Evolutionary conservation across 2,888 invertebrate genomes (phyloP).

Genomic region (Hemithea aestivaria): DNA sequence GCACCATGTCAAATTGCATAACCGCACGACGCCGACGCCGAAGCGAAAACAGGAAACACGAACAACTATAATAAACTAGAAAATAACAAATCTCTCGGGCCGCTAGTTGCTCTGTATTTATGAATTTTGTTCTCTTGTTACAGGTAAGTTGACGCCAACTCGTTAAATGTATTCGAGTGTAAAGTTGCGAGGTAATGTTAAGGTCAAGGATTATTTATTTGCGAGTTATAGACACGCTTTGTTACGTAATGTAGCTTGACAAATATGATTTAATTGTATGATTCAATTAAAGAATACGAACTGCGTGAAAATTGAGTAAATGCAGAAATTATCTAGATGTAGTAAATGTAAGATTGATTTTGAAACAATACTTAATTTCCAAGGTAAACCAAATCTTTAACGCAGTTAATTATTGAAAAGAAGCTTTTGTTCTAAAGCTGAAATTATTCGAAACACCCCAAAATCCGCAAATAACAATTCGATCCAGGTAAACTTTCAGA

Average conservation of each 20-base stretch:
- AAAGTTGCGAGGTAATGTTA: slow-evolving; percentile 11
- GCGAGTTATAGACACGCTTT: slow-evolving; percentile 1
- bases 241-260: too few relatives aligned
- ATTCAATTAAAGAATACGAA: too few relatives aligned
- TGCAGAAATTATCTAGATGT: too few relatives aligned
- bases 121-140: slow-evolving; percentile 37
- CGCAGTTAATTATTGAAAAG: too few relatives aligned
- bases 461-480: too few relatives aligned
- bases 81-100: slow-evolving; percentile 25
- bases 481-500: slow-evolving; percentile 1
- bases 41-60: slow-evolving; percentile 70
- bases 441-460: too few relatives aligned
- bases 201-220: slow-evolving; percentile 10
- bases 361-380: too few relatives aligned
- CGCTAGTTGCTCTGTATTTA: slow-evolving; percentile 24
- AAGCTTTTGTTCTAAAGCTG: too few relatives aligned
- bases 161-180: slow-evolving; percentile 7
- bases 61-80: slow-evolving; percentile 50
- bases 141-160: slow-evolving; percentile 45
- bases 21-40: slow-evolving; percentile 42
- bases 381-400: too few relatives aligned
- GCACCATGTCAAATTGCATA: slow-evolving; percentile 72
- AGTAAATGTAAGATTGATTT: too few relatives aligned
- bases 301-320: too few relatives aligned
- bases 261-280: too few relatives aligned